A percentile compares a stretch with the other conserved stretches of the same genome.
phyloP scores from a whole-genome alignment of 2,797 vertebrate species.

The Anomalospiza imberbis region DNA sequence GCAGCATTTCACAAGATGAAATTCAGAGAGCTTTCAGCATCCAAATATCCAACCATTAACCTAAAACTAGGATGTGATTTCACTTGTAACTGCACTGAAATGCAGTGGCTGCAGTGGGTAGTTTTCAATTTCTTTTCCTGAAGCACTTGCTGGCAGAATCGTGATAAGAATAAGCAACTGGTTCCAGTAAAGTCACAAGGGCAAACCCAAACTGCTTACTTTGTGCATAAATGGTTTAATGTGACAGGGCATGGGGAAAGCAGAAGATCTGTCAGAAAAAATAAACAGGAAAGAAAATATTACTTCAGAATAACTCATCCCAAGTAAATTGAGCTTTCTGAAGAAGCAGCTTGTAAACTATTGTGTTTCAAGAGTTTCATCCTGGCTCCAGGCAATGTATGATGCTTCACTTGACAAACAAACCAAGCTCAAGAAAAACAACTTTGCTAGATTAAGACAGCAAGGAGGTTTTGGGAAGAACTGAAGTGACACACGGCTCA shows the following conservation, averaged over 20 bases:
- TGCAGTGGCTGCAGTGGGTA: background rate
- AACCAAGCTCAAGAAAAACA: constrained; percentile 15
- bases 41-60: background rate
- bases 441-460: background rate
- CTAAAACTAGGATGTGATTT: background rate
- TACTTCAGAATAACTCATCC: constrained; percentile 9
- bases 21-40: background rate
- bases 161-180: background rate
- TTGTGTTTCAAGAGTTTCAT: background rate
- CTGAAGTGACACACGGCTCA: background rate
- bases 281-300: constrained; percentile 33
- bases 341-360: constrained; percentile 13
- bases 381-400: constrained; percentile 21
- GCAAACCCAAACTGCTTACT: constrained; percentile 3
- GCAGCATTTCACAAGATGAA: background rate
- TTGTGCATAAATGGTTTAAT: constrained; percentile 1
- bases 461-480: background rate
- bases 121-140: background rate
- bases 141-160: background rate
- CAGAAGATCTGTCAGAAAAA: constrained; percentile 25
- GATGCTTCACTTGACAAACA: constrained; percentile 29
- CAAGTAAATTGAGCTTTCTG: background rate
- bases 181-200: constrained; percentile 17
- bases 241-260: background rate
- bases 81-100: background rate